A percentile compares a stretch with the other conserved stretches of the same genome.
phyloP scores from a whole-genome alignment of 2,888 invertebrate species.

The Leptopilina myrica region DNA sequence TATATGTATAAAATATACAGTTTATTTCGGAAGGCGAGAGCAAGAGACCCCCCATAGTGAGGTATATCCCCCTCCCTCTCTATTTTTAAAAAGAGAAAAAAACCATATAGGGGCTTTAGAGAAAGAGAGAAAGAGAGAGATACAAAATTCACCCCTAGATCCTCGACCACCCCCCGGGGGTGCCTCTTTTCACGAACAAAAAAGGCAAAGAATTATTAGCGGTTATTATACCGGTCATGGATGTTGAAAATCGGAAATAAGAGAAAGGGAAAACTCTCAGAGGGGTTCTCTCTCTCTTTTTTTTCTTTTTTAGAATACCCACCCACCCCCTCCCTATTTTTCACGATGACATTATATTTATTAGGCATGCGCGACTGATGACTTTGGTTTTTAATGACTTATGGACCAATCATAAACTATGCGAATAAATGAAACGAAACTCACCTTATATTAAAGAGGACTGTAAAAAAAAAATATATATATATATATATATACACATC shows the following conservation, averaged over 20 bases:
- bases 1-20: neutral
- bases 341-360: slow-evolving; percentile 38
- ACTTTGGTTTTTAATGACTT: slow-evolving; percentile 54
- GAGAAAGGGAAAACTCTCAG: slow-evolving; percentile 11
- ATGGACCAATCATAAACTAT: slow-evolving; percentile 20
- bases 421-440: slow-evolving; percentile 29
- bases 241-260: slow-evolving; percentile 33
- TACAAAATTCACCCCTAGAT: slow-evolving; percentile 33
- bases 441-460: neutral
- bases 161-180: slow-evolving; percentile 47
- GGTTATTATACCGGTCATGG: slow-evolving; percentile 61
- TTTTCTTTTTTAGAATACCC: neutral
- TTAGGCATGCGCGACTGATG: slow-evolving; percentile 58
- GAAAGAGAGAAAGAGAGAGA: neutral
- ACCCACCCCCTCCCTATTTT: too few relatives aligned
- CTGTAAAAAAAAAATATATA: too few relatives aligned
- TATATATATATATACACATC: neutral
- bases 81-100: too few relatives aligned
- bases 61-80: neutral
- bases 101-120: too few relatives aligned
- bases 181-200: slow-evolving; percentile 27
- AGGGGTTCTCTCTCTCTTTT: slow-evolving; percentile 15
- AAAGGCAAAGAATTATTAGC: slow-evolving; percentile 64
- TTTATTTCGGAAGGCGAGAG: slow-evolving; percentile 28
- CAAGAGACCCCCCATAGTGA: slow-evolving; percentile 17